phyloP scores from a whole-genome alignment of 2,797 vertebrate genomes.

The Cichlasoma orientale region DNA sequence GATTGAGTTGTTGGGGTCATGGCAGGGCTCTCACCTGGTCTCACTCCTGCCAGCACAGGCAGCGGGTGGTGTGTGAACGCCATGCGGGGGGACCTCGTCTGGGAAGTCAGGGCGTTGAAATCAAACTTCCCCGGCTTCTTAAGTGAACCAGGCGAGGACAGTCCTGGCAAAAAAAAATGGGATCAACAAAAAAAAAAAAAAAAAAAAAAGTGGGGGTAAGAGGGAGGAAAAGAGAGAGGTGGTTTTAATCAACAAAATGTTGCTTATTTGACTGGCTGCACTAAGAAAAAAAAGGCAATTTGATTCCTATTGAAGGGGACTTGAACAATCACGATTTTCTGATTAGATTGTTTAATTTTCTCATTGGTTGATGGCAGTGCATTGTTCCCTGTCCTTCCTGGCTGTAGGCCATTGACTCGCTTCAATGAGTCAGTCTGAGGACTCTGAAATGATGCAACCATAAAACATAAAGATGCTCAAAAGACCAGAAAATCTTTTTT shows the following conservation, averaged over 20 bases:
- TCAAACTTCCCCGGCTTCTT: slow-evolving; percentile 99
- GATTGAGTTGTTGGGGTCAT: slow-evolving; percentile 58
- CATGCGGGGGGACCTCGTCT: slow-evolving; percentile 95
- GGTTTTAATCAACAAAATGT: slow-evolving; percentile 77
- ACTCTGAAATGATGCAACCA: slow-evolving; percentile 29
- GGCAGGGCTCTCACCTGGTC: slow-evolving; percentile 92
- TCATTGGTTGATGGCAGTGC: slow-evolving; percentile 50
- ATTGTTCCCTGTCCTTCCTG: slow-evolving; percentile 29
- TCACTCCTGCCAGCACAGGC: slow-evolving; percentile 96
- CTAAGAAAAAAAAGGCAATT: slow-evolving; percentile 44
- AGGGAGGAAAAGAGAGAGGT: slow-evolving; percentile 75
- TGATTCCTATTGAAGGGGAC: slow-evolving; percentile 57
- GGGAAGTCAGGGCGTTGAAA: slow-evolving; percentile 94
- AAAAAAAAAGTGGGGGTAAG: slow-evolving; percentile 60
- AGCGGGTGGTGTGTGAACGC: slow-evolving; percentile 98
- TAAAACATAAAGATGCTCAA: slow-evolving; percentile 23
- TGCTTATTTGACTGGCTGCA: slow-evolving; percentile 59
- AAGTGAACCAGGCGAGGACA: slow-evolving; percentile 88
- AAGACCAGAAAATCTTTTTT: slow-evolving; percentile 14
- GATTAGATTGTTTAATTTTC: slow-evolving; percentile 46
- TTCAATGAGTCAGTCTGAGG: slow-evolving; percentile 11
- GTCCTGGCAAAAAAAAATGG: slow-evolving; percentile 83
- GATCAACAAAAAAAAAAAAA: slow-evolving; percentile 66
- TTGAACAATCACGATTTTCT: slow-evolving; percentile 51
- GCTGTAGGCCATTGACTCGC: slow-evolving; percentile 38